These are phyloP conservation scores for Exephanes ischioxanthus DNA, from an alignment of 2,888 invertebrate genomes.

Conservation along the genomic window DNA sequence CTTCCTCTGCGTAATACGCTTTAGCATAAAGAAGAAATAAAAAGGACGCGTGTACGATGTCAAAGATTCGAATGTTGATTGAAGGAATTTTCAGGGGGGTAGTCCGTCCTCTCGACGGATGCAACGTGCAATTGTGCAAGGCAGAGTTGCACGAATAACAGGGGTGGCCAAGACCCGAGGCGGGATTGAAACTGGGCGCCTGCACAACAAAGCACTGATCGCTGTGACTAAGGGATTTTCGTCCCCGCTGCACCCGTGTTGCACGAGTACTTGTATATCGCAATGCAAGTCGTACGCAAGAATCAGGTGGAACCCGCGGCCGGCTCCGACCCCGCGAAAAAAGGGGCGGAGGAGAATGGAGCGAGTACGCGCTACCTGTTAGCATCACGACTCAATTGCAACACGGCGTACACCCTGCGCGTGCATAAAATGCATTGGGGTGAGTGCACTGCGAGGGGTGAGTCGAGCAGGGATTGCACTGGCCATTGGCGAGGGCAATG, in stretches of 20 bases:
- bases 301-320: slow-evolving; percentile 39
- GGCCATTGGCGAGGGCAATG: slow-evolving; percentile 49
- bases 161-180: background rate
- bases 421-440: slow-evolving; percentile 61
- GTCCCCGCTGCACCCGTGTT: slow-evolving; percentile 15
- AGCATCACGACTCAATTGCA: slow-evolving; percentile 65
- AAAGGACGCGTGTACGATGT: background rate
- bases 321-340: slow-evolving; percentile 51
- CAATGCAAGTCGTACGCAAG: slow-evolving; percentile 8
- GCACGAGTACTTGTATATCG: slow-evolving; percentile 6
- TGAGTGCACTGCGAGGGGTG: background rate
- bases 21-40: background rate
- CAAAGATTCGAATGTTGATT: background rate
- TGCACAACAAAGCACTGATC: slow-evolving; percentile 1
- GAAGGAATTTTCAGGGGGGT: background rate
- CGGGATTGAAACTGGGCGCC: slow-evolving; percentile 2
- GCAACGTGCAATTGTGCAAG: background rate
- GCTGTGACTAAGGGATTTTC: slow-evolving; percentile 2
- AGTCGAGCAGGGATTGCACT: slow-evolving; percentile 23
- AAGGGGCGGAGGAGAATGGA: slow-evolving; percentile 55
- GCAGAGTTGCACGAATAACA: background rate
- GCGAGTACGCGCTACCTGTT: slow-evolving; percentile 58
- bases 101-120: background rate
- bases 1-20: too few species aligned
- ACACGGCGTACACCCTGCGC: slow-evolving; percentile 30